Evolutionary conservation across 2,888 invertebrate genomes (phyloP), one percentile per base, ranked within the genome.

Genomic region (Ctena decussata): DNA sequence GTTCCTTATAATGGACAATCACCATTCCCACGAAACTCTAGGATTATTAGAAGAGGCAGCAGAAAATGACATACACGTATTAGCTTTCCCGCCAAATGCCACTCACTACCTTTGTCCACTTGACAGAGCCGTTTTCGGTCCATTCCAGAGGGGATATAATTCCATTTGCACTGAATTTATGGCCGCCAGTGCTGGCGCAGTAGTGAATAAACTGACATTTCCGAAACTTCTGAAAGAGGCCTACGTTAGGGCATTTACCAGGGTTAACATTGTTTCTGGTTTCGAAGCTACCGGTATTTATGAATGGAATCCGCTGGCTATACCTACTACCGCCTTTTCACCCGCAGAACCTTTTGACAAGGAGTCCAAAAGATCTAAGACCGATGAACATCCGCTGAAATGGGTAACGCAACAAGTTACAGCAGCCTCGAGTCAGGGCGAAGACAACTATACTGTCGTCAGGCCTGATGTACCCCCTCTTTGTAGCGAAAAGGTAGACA

Each of bases 101-200:
- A 80, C 80, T 24, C 80, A 73, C 27, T 73, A 80, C 37, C 39
- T 72, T n/a, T 60, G 57, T 30, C 80, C 72, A 39, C 44, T 79
- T 21, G 79, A 79, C 35, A 21, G 72, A 46, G 32, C 71, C 30
- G 79, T 79, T 18, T 79, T 72, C 35, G 53, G 79, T 12, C 72
- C 79, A 24, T 72, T 79, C 46, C 44, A 53, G 37, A 12, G 60
- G 6, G 60, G 0, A 0, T 79, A 79, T 57, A 39, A 72, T 37
- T 24, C 37, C 11, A 18, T 41, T n/a, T 79, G 79, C 32, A 27
- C 60, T 0, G 79, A 79, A 24, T 79, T 60, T 15, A 79, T 57
- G 53, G 24, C 39, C 35, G 24, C 21, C 35, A 72, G 49, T 35
- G 21, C 41, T 6, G 46, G 41, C 0, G 49, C 70, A 27, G 57